Base-by-base conservation (phyloP, 1,140 invertebrate species). In the Cydia splendana region DNA sequence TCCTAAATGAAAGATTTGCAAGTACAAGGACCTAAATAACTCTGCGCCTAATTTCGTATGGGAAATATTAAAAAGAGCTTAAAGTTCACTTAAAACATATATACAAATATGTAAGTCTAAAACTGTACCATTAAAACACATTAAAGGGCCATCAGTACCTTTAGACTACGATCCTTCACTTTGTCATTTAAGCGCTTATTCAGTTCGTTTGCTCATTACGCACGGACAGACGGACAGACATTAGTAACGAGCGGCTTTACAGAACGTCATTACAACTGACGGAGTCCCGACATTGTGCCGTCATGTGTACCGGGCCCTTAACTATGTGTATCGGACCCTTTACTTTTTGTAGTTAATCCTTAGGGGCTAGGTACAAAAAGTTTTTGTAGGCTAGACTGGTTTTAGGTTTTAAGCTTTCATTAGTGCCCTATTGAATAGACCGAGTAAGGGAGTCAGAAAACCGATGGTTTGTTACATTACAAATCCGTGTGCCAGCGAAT, bases 161-260 rank as follows among this genome's bases (percentile, higher is more conserved):
- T 13, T 62, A 20, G 9, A 18, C 30, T 6, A 38, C 18, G 18
- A 53, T 53, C 15, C 51, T 53, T 62, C 20, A 62, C 57, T 62
- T 62, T 24, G 57, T 62, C 57, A 62, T 62, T 57, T 57, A 57
- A 24, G 57, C 53, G 57, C 57, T 20, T 24, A 24, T 62, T 62
- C 20, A 24, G 20, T 24, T 62, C n/a, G 15, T 24, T 48, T 20
- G 57, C 57, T 24, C 57, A 62, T 62, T 62, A 62, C 20, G 9
- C 20, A 62, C 57, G 20, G 57, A 62, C 57, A 62, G 57, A 62
- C 57, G 57, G 57, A 62, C 57, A 24, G 57, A 62, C 57, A 62
- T 62, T 62, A 62, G 45, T 48, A 57, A 57, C 53, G 53, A 57
- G 53, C 12, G 51, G 57, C 57, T 62, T 62, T 24, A 62, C 57